phyloP scores from a whole-genome alignment of 2,888 invertebrate species.

The Pristionchus mayeri region DNA sequence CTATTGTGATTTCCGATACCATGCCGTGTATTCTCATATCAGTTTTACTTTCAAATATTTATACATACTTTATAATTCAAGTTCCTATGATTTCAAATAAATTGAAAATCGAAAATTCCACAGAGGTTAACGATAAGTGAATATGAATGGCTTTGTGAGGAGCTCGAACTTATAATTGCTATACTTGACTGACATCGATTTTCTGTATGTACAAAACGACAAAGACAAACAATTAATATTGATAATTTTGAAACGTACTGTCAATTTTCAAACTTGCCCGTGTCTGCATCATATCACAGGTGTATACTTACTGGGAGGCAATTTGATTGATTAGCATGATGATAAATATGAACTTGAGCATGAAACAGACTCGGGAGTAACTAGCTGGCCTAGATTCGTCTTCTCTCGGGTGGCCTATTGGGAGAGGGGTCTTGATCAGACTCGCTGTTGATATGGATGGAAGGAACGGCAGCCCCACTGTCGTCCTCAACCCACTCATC shows the following conservation, averaged over 20 bases:
- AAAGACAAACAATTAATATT: constrained; percentile 34
- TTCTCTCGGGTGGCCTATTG: constrained; percentile 45
- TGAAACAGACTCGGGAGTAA: neutral
- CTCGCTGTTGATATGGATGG: constrained; percentile 46
- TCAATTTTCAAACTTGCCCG: constrained; percentile 31
- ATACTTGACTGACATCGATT: constrained; percentile 26
- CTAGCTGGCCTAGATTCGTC: constrained; percentile 43
- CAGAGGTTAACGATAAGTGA: constrained; percentile 43
- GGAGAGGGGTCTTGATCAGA: constrained; percentile 35
- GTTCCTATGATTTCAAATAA: constrained; percentile 37
- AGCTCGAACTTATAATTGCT: constrained; percentile 20
- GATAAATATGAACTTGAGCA: constrained; percentile 42
- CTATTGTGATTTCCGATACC: constrained; percentile 36
- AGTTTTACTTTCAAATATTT: neutral
- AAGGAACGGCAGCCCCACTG: neutral
- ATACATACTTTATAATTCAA: constrained; percentile 12
- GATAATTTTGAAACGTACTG: neutral
- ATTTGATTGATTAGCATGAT: neutral
- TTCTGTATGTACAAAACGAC: constrained; percentile 40
- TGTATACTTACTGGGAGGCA: constrained; percentile 32
- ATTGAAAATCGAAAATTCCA: constrained; percentile 34
- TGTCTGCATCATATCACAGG: constrained; percentile 42
- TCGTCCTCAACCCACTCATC: constrained; percentile 49
- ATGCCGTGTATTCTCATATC: constrained; percentile 11
- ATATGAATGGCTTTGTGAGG: constrained; percentile 11